Percentiles rank a stretch among this genome's conserved stretches.
These are phyloP conservation scores for Squalus acanthias DNA, from an alignment of 2,797 vertebrate genomes.

Conservation along the genomic window DNA sequence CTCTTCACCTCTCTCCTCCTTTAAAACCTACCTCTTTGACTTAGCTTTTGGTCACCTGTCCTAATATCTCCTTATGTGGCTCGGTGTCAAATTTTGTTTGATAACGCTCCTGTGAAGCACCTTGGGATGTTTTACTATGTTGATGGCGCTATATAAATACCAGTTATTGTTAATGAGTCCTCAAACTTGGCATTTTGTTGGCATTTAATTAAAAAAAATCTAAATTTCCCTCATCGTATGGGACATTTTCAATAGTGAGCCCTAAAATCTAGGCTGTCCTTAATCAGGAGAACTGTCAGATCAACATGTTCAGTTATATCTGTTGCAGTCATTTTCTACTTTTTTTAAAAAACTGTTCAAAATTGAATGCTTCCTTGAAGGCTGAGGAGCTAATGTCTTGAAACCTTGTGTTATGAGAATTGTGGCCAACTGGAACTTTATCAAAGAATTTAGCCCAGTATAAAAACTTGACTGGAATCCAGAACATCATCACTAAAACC, in stretches of 20 bases:
- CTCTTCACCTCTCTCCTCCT: background rate
- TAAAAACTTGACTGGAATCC: slow-evolving; percentile 12
- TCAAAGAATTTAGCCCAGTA: background rate
- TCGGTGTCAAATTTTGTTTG: background rate
- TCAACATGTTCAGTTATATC: background rate
- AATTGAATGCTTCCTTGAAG: slow-evolving; percentile 26
- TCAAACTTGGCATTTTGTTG: background rate
- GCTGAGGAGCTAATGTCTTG: background rate
- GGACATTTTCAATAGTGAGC: background rate
- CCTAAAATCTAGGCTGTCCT: background rate
- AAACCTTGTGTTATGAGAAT: background rate
- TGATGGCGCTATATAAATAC: background rate
- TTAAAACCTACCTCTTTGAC: background rate
- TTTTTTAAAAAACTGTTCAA: background rate
- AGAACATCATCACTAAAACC: slow-evolving; percentile 15
- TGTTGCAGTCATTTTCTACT: background rate
- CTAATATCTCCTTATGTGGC: background rate
- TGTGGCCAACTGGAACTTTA: background rate
- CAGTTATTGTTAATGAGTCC: background rate
- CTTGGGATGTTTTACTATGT: background rate
- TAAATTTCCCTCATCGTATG: background rate
- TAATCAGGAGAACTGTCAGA: background rate
- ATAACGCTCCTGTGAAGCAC: background rate
- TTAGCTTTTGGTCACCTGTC: background rate
- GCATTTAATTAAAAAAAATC: background rate